phyloP scores from a whole-genome alignment of 1,140 invertebrate genomes.

The Chionoecetes opilio region DNA sequence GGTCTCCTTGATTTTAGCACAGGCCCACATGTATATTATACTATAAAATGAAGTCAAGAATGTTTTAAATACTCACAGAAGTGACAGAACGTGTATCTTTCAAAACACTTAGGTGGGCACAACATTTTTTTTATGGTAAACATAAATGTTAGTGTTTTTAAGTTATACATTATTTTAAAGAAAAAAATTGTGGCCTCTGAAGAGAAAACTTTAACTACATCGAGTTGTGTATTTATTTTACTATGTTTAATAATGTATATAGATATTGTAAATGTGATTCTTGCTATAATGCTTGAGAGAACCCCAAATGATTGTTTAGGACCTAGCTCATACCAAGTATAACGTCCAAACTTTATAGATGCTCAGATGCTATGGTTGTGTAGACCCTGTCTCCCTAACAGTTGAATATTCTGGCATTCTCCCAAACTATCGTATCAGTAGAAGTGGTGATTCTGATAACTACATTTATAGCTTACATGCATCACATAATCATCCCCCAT shows the following conservation, averaged over 20 bases:
- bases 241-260: neutral
- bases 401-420: neutral
- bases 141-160: neutral
- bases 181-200: neutral
- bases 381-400: neutral
- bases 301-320: neutral
- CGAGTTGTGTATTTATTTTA: slow-evolving; percentile 6
- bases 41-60: neutral
- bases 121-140: neutral
- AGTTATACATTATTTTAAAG: neutral
- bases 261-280: slow-evolving; percentile 5
- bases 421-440: neutral
- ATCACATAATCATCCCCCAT: neutral
- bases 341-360: neutral
- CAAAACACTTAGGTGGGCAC: neutral
- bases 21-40: neutral
- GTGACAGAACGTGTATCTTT: neutral
- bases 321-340: neutral
- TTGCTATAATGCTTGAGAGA: neutral
- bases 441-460: neutral
- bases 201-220: neutral
- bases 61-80: neutral
- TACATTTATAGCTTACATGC: neutral
- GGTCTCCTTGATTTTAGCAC: neutral
- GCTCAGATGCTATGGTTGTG: neutral